Evolutionary conservation across 2,888 invertebrate species (phyloP), one percentile per base, ranked within the genome.

Genomic region (Rhagophthalmus giganteus): DNA sequence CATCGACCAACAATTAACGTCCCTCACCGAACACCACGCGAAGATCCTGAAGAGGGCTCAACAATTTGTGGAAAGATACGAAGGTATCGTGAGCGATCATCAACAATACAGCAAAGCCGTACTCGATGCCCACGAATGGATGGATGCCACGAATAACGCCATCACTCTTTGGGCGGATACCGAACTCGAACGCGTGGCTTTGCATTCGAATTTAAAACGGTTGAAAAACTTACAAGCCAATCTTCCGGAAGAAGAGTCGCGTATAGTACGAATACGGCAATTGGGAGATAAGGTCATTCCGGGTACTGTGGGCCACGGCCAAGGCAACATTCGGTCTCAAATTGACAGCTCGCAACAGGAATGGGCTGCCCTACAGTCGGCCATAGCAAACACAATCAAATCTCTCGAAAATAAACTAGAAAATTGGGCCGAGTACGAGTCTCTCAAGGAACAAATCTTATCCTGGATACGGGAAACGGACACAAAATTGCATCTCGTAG

Each of bases 381-480:
- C 86, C 11, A 83, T 92, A 1, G 83, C 84, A 62, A 85, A 87
- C 8, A 88, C 88, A 0, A 89, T 93, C 33, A 87, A 88, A 61
- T 79, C 82, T 1, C 77, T 96, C 41, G 90, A 94, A 72, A 83
- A 80, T 33, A 91, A 94, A 71, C 79, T 95, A 35, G 86, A 88
- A 64, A 90, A 92, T 67, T 96, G 95, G 95, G 84, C 86, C 42
- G 94, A 94, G 66, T 95, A 93, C 69, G 96, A 96, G 70, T 80
- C 81, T 11, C 78, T 90, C 66, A 90, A 90, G 70, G 94, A 94
- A 63, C 84, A 87, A 57, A 92, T 94, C 61, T 78, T 90, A 47
- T 75, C 82, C 20, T 96, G 95, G 95, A 85, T 96, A 42, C 83
- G 92, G 54, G 88, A 90, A 53, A 88, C 90, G 0, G 95, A 96